Evolutionary conservation across 2,888 invertebrate species (phyloP), one percentile per base, ranked within the genome.

Genomic region (Eulithis testata): DNA sequence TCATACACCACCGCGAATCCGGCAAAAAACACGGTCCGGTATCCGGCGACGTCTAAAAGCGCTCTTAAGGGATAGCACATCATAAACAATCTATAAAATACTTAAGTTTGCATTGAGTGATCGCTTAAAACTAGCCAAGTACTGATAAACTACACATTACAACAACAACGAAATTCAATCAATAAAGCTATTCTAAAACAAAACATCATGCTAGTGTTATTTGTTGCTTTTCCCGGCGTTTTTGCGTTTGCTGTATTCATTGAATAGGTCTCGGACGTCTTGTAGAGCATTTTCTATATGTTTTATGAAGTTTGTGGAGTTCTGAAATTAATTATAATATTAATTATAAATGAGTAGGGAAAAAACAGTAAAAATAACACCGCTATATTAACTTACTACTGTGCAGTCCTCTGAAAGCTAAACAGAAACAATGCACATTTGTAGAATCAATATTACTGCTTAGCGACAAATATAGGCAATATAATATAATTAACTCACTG

Each of bases 221-320:
- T 84, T 81, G 53, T 72, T 81, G 70, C 76, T 80, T 68, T 83
- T 76, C 40, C 80, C 71, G 58, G 81, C 82, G 63, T 83, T 94
- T 73, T 89, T 85, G 50, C 83, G 78, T 80, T 88, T 91, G 76
- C 93, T 94, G 78, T 94, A 94, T 70, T 95, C 94, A 67, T 90
- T 87, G 81, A 96, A 96, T 66, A 97, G 91, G 59, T 93, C 89
- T 78, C 94, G 95, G 75, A 98, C 95, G 77, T 97, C 97, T 56
- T 92, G 90, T 65, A 97, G 86, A 1, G 97, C 96, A 74, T 91
- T 91, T 77, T 95, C 95, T 74, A 98, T 97, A 83, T 95, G 94
- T 66, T 93, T 91, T 45, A 96, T 95, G 90, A 98, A 98, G 77
- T 97, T 94, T 66, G 95, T 94, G 9, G 98, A 97, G 88, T 96